Evolutionary conservation across 2,888 invertebrate genomes (phyloP), one percentile per base, ranked within the genome.

Genomic region (Caenorhabditis sulstoni): DNA sequence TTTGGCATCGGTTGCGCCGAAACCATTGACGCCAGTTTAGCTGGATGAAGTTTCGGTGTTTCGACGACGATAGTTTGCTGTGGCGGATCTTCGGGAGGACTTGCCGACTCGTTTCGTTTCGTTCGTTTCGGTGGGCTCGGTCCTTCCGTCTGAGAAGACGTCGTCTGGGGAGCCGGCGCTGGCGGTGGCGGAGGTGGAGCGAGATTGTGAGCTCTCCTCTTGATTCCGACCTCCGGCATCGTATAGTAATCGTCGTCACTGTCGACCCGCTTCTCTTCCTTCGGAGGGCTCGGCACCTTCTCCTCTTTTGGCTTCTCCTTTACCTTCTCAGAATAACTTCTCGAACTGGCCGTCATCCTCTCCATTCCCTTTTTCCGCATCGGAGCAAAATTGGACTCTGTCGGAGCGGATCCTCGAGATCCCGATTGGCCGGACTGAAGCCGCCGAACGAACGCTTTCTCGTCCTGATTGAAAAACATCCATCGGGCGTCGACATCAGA

Each of bases 381-480:
- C 29, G 78, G 73, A n/a, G 67, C 73, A 50, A 79, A 68, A 44
- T 62, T 58, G 23, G 35, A 18, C 8, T 44, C 57, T 14, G 66
- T 62, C 55, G 64, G 44, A n/a, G 50, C 45, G 41, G 49, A 59
- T 16, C 41, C 20, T 52, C 47, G 70, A 23, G 58, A 20, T 18
- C 67, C 59, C 11, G 68, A 57, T 11, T 45, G 50, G n/a, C 44
- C 49, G 1, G 59, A 22, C 18, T 49, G 53, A 7, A 79, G 53
- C 3, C 65, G 35, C 64, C 79, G 22, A 1, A 74, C 79, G 39
- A 50, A 39, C 9, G 73, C 68, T 23, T 85, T 86, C 49, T 87
- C 87, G 8, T 85, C 85, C n/a, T 80, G 76, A 18, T 78, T 81
- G 57, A 81, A 85, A 79, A 86, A 86, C 53, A 75, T 71, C 87